Conservation (phyloP, 53 echinoderm and acorn worm genomes). For the Stichopus horrens region DNA sequence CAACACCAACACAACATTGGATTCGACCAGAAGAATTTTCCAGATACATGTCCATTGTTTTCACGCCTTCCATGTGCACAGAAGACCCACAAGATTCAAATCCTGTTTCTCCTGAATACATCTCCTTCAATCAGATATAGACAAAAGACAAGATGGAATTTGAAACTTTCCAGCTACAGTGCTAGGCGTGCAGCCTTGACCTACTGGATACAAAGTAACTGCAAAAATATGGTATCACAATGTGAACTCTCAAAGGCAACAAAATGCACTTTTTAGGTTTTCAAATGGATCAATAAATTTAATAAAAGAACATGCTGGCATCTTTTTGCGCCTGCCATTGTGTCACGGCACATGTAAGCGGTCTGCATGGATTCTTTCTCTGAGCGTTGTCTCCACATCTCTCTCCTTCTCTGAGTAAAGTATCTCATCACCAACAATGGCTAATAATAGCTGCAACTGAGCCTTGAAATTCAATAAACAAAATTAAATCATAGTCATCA, state of each 20-base stretch:
- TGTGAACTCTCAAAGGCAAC: conserved; percentile 14
- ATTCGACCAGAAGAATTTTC: background rate
- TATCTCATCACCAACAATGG: background rate
- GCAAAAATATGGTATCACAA: conserved; percentile 8
- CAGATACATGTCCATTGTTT: background rate
- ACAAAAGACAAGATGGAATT: background rate
- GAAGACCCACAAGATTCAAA: background rate
- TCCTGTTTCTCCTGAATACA: background rate
- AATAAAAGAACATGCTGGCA: conserved; percentile 26
- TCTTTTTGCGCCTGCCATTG: conserved; percentile 7
- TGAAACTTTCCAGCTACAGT: too few species aligned
- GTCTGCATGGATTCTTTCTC: background rate
- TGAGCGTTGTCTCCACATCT: background rate
- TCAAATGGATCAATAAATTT: conserved; percentile 17
- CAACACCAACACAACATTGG: background rate
- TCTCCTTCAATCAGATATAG: background rate
- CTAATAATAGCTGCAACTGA: background rate
- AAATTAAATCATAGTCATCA: background rate
- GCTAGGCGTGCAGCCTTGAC: background rate
- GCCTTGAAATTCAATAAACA: background rate
- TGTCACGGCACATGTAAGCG: background rate
- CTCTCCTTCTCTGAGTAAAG: background rate
- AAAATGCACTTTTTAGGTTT: conserved; percentile 23
- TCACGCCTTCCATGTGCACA: background rate
- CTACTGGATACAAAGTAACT: background rate